Percentiles rank a stretch among this genome's conserved stretches.
These are phyloP conservation scores for Pseudeuparius sepicola DNA, from an alignment of 2,888 invertebrate species.

Conservation along the genomic window DNA sequence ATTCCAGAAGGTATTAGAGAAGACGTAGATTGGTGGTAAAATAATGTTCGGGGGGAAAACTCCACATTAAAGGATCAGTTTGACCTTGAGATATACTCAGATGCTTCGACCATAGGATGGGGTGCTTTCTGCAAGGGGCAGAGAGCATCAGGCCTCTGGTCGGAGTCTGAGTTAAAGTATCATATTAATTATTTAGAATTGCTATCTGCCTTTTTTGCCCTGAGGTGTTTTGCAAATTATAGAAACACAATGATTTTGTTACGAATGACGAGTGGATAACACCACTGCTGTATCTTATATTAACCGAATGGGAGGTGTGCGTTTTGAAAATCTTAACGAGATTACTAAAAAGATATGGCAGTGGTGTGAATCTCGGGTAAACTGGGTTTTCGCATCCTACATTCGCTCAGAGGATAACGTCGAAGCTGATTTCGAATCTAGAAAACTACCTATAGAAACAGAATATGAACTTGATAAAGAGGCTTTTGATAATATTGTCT, in stretches of 20 bases:
- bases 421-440: conserved; percentile 15
- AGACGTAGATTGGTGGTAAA: too few species aligned
- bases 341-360: conserved; percentile 11
- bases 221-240: conserved; percentile 7
- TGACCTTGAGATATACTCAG: conserved; percentile 6
- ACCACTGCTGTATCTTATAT: too few species aligned
- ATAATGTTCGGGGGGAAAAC: too few species aligned
- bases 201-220: conserved; percentile 5
- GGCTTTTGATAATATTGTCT: conserved; percentile 1
- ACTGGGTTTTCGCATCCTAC: conserved; percentile 11
- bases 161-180: neutral
- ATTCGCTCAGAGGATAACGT: conserved; percentile 13
- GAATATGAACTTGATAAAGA: conserved; percentile 6
- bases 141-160: conserved; percentile 7
- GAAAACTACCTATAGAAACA: conserved; percentile 1
- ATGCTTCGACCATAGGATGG: conserved; percentile 7
- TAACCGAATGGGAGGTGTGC: conserved; percentile 9
- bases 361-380: conserved; percentile 11
- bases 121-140: conserved; percentile 3
- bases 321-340: conserved; percentile 4
- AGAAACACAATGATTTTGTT: conserved; percentile 6
- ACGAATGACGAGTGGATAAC: conserved; percentile 9
- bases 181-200: too few species aligned
- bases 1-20: too few species aligned
- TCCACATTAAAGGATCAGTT: too few species aligned